Conservation (phyloP, 30 jellyfish, hydroid and myxozoan genomes). For the Hydractinia echinata region DNA sequence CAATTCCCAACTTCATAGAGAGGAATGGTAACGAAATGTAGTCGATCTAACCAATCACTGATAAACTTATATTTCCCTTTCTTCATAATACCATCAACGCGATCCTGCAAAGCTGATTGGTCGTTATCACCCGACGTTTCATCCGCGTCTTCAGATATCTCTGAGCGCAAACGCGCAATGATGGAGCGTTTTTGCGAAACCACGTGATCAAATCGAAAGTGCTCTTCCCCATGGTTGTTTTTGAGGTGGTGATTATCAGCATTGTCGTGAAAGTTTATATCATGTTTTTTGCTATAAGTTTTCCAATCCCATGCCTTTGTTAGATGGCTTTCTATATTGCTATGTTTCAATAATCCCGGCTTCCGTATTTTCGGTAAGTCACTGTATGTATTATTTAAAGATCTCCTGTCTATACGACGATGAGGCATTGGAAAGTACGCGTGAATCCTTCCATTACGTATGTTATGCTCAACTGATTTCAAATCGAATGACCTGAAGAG, state of each 20-base stretch:
- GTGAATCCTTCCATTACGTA: not conserved
- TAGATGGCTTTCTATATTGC: not conserved
- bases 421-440: slow-evolving; percentile 25
- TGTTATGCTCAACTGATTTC: slow-evolving; percentile 22
- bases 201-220: slow-evolving; percentile 18
- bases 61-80: slow-evolving; percentile 25
- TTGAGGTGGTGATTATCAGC: not conserved
- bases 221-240: slow-evolving; percentile 1
- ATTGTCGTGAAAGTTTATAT: not conserved
- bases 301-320: slow-evolving; percentile 30
- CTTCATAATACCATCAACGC: slow-evolving; percentile 4
- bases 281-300: slow-evolving; percentile 15
- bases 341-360: slow-evolving; percentile 12
- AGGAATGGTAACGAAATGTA: slow-evolving; percentile 88
- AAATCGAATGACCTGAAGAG: not conserved
- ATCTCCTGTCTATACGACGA: slow-evolving; percentile 35
- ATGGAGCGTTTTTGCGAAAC: slow-evolving; percentile 19
- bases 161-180: slow-evolving; percentile 1
- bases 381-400: not conserved
- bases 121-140: slow-evolving; percentile 12
- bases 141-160: slow-evolving; percentile 24
- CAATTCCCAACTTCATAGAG: slow-evolving; percentile 76
- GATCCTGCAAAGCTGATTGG: slow-evolving; percentile 19
- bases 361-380: slow-evolving; percentile 22
- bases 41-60: slow-evolving; percentile 66